phyloP scores from a whole-genome alignment of 1,140 invertebrate species.

The Carcinoscorpius rotundicauda region DNA sequence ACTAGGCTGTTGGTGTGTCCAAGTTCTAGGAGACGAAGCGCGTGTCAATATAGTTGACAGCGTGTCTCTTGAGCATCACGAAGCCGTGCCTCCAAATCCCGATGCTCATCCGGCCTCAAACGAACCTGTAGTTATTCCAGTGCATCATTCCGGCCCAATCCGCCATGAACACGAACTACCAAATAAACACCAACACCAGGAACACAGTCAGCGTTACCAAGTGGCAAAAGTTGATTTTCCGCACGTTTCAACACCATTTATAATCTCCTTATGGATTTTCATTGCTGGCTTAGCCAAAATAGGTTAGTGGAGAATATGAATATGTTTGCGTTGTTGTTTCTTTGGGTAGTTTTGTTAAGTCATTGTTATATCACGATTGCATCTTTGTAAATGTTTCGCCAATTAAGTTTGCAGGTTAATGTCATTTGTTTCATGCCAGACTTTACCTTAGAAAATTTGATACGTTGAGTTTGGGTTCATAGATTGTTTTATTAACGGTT shows the following conservation, averaged over 20 bases:
- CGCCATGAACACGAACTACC: constrained; percentile 9
- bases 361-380: too few relatives aligned
- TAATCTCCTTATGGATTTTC: constrained; percentile 89
- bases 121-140: constrained; percentile 6
- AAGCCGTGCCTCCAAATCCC: constrained; percentile 11
- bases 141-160: constrained; percentile 12
- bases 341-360: too few relatives aligned
- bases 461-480: too few relatives aligned
- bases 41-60: constrained; percentile 12
- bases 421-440: too few relatives aligned
- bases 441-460: too few relatives aligned
- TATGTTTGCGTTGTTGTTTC: too few relatives aligned
- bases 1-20: too few relatives aligned
- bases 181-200: constrained; percentile 3
- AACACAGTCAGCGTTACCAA: constrained; percentile 43
- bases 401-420: too few relatives aligned
- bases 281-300: constrained; percentile 89
- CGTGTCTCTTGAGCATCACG: constrained; percentile 14
- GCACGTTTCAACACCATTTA: constrained; percentile 77
- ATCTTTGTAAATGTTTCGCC: too few relatives aligned
- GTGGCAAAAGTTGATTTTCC: constrained; percentile 72
- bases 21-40: constrained; percentile 5
- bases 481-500: too few relatives aligned
- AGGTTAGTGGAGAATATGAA: constrained; percentile 47
- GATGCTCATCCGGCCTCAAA: constrained; percentile 10